Percentiles rank a stretch among this genome's conserved stretches.
Conservation (phyloP, 2,888 invertebrate genomes). For the Ypsolopha sequella region DNA sequence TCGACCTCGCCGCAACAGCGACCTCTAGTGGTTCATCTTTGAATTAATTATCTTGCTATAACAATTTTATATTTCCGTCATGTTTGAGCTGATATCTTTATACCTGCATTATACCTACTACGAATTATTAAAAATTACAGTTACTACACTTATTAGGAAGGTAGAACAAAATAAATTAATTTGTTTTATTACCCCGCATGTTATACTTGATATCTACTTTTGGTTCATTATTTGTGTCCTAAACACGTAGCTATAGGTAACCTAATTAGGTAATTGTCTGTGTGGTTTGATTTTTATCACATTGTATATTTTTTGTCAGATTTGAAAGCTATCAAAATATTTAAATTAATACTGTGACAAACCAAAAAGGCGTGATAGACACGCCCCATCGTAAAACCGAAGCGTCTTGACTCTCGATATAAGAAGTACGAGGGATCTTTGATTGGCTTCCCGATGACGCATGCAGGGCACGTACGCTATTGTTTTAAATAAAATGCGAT, state of each 20-base stretch:
- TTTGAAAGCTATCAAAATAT: background rate
- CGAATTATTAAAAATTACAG: background rate
- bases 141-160: too few relatives aligned
- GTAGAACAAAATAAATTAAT: too few relatives aligned
- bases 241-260: too few relatives aligned
- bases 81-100: background rate
- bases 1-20: background rate
- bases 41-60: background rate
- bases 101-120: background rate
- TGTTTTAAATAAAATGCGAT: conserved; percentile 44
- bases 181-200: too few relatives aligned
- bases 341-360: background rate
- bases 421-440: background rate
- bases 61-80: background rate
- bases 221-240: too few relatives aligned
- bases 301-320: too few relatives aligned
- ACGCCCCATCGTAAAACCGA: conserved; percentile 1
- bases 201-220: too few relatives aligned
- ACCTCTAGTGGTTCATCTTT: background rate
- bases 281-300: background rate
- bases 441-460: conserved; percentile 7
- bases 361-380: background rate
- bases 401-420: background rate
- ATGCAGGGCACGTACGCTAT: conserved; percentile 46
- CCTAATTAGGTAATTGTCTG: background rate